Evolutionary conservation across 2,113 vertebrate genomes (phyloP).

Genomic region (Scomber colias): DNA sequence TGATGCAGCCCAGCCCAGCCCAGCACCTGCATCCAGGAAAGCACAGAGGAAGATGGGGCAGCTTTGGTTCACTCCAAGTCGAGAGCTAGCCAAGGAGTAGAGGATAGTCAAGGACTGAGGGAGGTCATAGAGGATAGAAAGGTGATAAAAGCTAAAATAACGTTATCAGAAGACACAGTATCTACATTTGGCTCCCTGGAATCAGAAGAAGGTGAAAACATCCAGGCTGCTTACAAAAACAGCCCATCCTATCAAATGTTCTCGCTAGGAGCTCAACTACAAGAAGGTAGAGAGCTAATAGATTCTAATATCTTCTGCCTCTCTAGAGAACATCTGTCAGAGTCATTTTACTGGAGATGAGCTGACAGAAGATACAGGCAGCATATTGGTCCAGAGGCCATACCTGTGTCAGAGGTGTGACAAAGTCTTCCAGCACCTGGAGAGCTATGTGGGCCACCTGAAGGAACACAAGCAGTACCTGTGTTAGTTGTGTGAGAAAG

Average conservation of each 20-base stretch:
- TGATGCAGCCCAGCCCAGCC: constrained; percentile 25
- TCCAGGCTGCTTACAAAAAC: constrained; percentile 18
- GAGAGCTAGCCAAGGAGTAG: not conserved
- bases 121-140: not conserved
- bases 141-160: not conserved
- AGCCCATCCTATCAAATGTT: constrained; percentile 10
- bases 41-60: not conserved
- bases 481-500: constrained; percentile 91
- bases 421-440: constrained; percentile 89
- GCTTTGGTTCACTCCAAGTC: not conserved
- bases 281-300: constrained; percentile 8
- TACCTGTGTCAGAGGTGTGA: constrained; percentile 89
- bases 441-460: constrained; percentile 90
- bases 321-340: constrained; percentile 8
- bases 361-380: not conserved
- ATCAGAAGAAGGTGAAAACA: constrained; percentile 29
- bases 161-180: not conserved
- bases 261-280: constrained; percentile 15
- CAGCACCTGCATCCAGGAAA: constrained; percentile 8
- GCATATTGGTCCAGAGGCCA: constrained; percentile 51
- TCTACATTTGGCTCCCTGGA: constrained; percentile 12
- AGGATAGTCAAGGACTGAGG: not conserved
- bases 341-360: not conserved
- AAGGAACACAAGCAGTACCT: constrained; percentile 91
- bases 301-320: not conserved